These are phyloP conservation scores for Agonopterix subpropinquella DNA, from an alignment of 2,888 invertebrate genomes.

Conservation along the genomic window DNA sequence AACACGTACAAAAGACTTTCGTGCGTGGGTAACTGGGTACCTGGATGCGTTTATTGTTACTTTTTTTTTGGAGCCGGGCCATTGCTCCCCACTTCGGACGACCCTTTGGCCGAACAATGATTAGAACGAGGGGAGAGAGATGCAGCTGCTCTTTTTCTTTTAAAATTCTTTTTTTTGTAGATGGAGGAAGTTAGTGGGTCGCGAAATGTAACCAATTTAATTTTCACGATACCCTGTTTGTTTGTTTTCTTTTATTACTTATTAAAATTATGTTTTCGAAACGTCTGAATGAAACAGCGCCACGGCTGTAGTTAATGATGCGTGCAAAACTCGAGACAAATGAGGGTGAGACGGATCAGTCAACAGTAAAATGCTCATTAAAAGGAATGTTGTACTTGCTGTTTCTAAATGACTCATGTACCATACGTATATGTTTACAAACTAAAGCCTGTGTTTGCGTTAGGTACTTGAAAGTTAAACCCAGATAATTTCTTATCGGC, in stretches of 20 bases:
- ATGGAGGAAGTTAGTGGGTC: conserved; percentile 41
- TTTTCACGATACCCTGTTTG: not conserved
- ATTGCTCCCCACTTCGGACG: conserved; percentile 64
- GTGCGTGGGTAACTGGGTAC: conserved; percentile 62
- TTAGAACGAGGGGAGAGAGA: conserved; percentile 58
- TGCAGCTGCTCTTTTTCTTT: conserved; percentile 72
- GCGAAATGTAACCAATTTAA: conserved; percentile 33
- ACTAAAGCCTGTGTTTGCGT: not conserved
- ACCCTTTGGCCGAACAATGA: conserved; percentile 68
- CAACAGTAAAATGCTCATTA: too few relatives aligned
- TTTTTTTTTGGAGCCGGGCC: conserved; percentile 43
- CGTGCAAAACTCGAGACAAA: conserved; percentile 1
- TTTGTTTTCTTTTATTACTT: not conserved
- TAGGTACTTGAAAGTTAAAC: conserved; percentile 33
- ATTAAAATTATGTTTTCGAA: not conserved
- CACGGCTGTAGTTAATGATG: conserved; percentile 1
- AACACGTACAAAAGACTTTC: conserved; percentile 22
- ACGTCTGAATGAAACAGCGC: not conserved
- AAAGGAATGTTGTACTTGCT: too few relatives aligned
- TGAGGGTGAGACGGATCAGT: not conserved
- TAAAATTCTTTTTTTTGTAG: conserved; percentile 40
- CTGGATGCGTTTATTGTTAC: conserved; percentile 55
- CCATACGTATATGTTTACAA: not conserved
- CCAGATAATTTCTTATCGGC: conserved; percentile 28
- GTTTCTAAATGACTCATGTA: not conserved